Evolutionary conservation across 2,797 vertebrate species (phyloP), one percentile per base, ranked within the genome.

Genomic region (Mormyrops boulengeri): DNA sequence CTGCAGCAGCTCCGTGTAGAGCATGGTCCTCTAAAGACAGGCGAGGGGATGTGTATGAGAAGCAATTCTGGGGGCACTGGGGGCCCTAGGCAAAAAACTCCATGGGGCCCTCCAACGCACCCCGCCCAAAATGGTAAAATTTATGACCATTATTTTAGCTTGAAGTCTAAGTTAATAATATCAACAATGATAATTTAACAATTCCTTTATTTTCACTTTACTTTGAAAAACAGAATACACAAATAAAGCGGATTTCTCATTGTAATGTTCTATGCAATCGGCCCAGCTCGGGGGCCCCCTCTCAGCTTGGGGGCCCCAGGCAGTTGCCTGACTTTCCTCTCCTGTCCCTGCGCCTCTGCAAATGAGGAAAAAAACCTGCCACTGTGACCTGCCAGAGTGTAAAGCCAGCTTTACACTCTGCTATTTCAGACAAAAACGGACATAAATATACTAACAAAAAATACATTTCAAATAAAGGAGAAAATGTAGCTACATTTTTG

Each of bases 1-100:
- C 87, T 91, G 93, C 88, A 99, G 91, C 47, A 97, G 92, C 90
- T 97, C 97, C 0, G 94, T 95, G 92, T 97, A 97, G 7, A 96
- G 95, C 96, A 98, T 96, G 88, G 57, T 88, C 73, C 84, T 90
- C 41, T 38, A 41, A 7, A 4, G 53, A 19, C 3, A 69, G 73
- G 17, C 1, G 4, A 22, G 34, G n/a, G 8, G 38, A 66, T 4
- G 8, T 22, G 11, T 4, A 22, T 5, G 49, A 6, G 26, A 12
- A 3, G 60, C 1, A 12, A 30, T 66, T 66, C 3, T 11, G 3
- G 3, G 60, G 22, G 30, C 9, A 66, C 22, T 66, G 60, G 8
- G 9, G 22, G 22, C 57, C 57, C n/a, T 26, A 62, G n/a, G n/a
- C 57, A 9, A 62, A 22, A 62, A 62, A 62, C 14, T 26, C 57